Conservation (phyloP, 1,140 invertebrate genomes). For the Bombus impatiens region DNA sequence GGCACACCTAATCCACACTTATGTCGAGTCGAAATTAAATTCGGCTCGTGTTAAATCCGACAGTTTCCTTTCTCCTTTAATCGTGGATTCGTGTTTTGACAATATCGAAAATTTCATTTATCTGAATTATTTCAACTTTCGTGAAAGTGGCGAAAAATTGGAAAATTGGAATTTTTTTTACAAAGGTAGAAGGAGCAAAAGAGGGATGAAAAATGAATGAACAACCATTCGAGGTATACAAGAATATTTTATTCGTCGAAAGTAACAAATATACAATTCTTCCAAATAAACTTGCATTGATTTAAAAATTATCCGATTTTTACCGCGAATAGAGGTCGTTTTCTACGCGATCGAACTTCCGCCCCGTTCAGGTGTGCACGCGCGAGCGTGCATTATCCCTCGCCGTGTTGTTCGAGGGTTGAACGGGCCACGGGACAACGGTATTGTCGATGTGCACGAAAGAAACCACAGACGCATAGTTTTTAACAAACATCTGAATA, state of each 20-base stretch:
- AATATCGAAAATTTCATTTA: not conserved
- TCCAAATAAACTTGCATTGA: constrained; percentile 74
- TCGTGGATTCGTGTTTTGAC: not conserved
- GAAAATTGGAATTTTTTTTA: too few relatives aligned
- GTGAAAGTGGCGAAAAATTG: not conserved
- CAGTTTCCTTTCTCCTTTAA: too few relatives aligned
- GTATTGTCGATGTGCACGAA: constrained; percentile 63
- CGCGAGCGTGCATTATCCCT: not conserved
- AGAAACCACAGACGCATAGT: constrained; percentile 34
- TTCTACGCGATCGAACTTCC: constrained; percentile 33
- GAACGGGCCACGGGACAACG: constrained; percentile 33
- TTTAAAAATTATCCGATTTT: constrained; percentile 55
- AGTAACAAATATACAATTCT: constrained; percentile 83
- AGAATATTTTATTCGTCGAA: constrained; percentile 84
- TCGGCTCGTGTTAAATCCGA: too few relatives aligned
- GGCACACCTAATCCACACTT: too few relatives aligned
- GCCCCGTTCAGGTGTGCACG: not conserved
- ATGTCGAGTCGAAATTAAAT: too few relatives aligned
- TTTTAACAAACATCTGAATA: constrained; percentile 57
- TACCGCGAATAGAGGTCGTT: constrained; percentile 32
- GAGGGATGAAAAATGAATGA: not conserved
- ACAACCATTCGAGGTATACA: constrained; percentile 78
- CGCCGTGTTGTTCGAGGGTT: not conserved
- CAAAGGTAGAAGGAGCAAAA: not conserved
- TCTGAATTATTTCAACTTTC: not conserved